Conservation (phyloP, 2,113 vertebrate genomes). For the Thermophis baileyi region DNA sequence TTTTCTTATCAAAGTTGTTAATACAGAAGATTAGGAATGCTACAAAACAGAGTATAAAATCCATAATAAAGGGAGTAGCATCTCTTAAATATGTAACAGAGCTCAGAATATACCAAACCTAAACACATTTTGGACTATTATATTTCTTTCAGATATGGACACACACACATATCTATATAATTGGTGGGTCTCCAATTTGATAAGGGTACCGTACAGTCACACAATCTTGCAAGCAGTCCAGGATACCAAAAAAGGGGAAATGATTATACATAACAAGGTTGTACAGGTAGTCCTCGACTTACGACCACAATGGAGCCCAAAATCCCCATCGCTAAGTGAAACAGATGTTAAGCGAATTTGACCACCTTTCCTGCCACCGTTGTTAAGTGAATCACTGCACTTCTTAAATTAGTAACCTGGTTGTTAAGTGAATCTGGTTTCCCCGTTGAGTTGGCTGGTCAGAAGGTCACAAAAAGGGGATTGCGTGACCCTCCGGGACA, state of each 20-base stretch:
- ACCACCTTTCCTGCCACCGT: background rate
- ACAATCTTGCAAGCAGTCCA: background rate
- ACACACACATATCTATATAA: too few species aligned
- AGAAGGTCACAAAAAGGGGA: background rate
- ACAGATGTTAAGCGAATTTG: background rate
- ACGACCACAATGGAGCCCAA: background rate
- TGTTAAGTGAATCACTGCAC: too few species aligned
- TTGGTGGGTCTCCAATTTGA: too few species aligned
- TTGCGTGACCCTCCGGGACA: accelerated
- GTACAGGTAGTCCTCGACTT: background rate
- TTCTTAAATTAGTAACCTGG: too few species aligned
- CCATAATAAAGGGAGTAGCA: conserved; percentile 37
- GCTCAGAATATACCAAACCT: conserved; percentile 47
- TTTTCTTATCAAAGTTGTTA: conserved; percentile 33
- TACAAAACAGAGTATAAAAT: conserved; percentile 59
- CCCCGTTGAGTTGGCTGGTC: too few species aligned
- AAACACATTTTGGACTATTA: background rate
- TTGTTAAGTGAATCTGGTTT: too few species aligned
- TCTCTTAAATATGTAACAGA: conserved; percentile 37
- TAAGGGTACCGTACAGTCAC: too few species aligned
- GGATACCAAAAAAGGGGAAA: background rate
- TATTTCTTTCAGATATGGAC: conserved; percentile 21
- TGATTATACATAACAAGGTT: background rate
- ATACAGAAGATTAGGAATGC: conserved; percentile 29
- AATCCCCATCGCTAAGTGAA: background rate